phyloP scores from a whole-genome alignment of 2,113 vertebrate species.

The Alces alces region DNA sequence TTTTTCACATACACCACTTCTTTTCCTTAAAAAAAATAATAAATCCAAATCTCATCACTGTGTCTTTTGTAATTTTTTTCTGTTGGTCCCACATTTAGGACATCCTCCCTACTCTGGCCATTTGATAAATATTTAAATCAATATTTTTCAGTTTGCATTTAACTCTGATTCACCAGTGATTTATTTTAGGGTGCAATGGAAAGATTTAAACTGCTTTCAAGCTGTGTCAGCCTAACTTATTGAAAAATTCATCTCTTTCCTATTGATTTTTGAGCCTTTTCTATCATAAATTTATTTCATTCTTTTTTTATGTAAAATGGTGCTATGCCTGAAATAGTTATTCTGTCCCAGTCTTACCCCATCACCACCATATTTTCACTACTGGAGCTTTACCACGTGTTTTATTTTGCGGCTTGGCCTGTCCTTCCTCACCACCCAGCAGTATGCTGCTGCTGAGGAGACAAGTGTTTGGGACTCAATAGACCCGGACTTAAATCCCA shows the following conservation, averaged over 20 bases:
- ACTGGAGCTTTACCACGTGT: neutral
- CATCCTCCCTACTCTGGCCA: neutral
- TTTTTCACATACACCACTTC: neutral
- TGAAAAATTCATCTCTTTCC: neutral
- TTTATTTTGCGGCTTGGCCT: neutral
- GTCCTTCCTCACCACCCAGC: neutral
- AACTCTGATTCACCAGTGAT: neutral
- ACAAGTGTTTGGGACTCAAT: neutral
- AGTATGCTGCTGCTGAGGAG: neutral
- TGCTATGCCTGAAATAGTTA: neutral
- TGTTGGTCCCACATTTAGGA: neutral
- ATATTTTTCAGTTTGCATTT: neutral
- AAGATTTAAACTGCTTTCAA: neutral
- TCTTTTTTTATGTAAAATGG: neutral
- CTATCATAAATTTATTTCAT: neutral
- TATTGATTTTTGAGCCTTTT: neutral
- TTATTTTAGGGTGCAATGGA: neutral
- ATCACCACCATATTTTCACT: neutral
- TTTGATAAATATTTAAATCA: conserved; percentile 35
- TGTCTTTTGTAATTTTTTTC: neutral
- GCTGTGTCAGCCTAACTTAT: neutral
- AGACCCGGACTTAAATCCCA: neutral
- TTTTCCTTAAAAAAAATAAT: neutral
- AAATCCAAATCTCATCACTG: neutral
- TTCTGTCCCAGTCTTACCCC: neutral